Evolutionary conservation across 2,888 invertebrate genomes (phyloP), one percentile per base, ranked within the genome.

Genomic region (Nomada ferruginata): DNA sequence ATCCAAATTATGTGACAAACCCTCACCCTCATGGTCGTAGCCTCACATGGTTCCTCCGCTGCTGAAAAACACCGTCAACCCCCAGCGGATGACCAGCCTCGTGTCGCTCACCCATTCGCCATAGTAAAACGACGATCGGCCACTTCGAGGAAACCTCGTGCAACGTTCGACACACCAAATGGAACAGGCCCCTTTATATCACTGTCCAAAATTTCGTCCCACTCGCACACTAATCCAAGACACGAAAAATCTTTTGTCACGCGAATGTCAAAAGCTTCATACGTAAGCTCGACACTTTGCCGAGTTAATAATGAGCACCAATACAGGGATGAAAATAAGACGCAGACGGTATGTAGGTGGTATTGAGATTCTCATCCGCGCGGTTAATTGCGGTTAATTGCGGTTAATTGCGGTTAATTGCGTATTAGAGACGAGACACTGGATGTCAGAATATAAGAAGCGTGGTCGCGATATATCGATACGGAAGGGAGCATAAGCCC

Each of bases 21-120:
- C 82, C 90, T 91, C 77, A 91, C 91, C 91, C 87, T 91, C 91
- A 91, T 91, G 91, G 88, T 91, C 87, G 85, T 89, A 91, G 83
- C 79, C 89, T 91, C 91, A 91, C 91, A 91, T 91, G 88, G 89
- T 91, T 89, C 89, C 89, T 84, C 86, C 85, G 86, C 87, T 78
- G 89, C 80, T 83, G 89, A 89, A 84, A 89, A 89, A 89, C 88
- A 86, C 86, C 82, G 85, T 80, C 78, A 64, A 75, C 29, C 79
- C 63, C 26, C 75, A 59, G 55, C 65, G 81, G 73, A 74, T 76
- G 79, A 52, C 26, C 52, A 57, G 53, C 50, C 74, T 52, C 55
- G 76, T 55, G 68, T 52, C 74, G 81, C 82, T 89, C 89, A 88
- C 82, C 86, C 85, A 85, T 89, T 79, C 83, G 82, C 84, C 86